These are phyloP conservation scores for Sebastes dallii DNA, from an alignment of 2,797 vertebrate species.

Conservation along the genomic window DNA sequence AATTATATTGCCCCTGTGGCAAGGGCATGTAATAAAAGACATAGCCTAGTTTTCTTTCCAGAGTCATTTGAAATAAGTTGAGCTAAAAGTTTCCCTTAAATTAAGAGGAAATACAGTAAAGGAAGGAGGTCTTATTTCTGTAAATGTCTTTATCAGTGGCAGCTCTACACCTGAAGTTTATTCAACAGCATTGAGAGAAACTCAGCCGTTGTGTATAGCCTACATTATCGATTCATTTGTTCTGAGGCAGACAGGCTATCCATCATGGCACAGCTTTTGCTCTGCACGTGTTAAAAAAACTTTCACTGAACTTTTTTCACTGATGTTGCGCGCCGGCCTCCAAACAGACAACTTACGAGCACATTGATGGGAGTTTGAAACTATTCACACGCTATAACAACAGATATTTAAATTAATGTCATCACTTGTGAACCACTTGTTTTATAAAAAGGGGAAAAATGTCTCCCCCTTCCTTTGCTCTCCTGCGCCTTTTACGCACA, in stretches of 20 bases:
- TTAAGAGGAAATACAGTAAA: neutral
- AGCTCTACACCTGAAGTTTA: conserved; percentile 43
- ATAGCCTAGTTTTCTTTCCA: conserved; percentile 35
- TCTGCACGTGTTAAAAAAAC: conserved; percentile 69
- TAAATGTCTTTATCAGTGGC: neutral
- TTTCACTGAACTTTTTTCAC: conserved; percentile 64
- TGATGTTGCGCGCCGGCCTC: conserved; percentile 40
- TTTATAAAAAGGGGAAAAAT: conserved; percentile 36
- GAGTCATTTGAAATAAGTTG: conserved; percentile 22
- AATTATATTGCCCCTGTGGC: conserved; percentile 19
- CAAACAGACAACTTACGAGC: neutral
- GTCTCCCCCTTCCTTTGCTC: conserved; percentile 52
- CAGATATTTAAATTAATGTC: neutral
- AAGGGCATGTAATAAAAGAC: conserved; percentile 7
- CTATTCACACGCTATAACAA: neutral
- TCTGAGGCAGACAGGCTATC: conserved; percentile 51
- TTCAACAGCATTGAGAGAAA: conserved; percentile 36
- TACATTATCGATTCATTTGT: conserved; percentile 62
- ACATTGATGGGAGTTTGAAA: neutral
- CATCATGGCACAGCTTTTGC: conserved; percentile 55
- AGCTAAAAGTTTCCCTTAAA: conserved; percentile 6
- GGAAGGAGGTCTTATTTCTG: conserved; percentile 4
- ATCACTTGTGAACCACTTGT: neutral
- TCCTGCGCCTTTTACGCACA: conserved; percentile 74
- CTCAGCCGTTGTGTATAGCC: conserved; percentile 32